Percentiles rank a stretch among this genome's conserved stretches.
phyloP scores from a whole-genome alignment of 2,113 vertebrate species.

The Natator depressus region DNA sequence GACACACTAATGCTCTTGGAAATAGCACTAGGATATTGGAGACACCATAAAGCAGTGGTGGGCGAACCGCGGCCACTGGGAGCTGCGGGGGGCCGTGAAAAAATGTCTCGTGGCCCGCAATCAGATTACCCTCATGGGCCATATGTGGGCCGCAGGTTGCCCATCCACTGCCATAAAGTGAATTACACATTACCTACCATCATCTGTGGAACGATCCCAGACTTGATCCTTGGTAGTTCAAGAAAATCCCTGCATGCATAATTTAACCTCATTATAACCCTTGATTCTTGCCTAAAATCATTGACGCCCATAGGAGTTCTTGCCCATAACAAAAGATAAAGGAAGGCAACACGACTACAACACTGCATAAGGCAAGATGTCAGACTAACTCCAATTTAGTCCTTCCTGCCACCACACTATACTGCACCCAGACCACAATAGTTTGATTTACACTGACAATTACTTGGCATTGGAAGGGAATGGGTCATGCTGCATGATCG shows the following conservation, averaged over 20 bases:
- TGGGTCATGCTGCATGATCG: not conserved
- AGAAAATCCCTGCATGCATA: not conserved
- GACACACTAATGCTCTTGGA: not conserved
- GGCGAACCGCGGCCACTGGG: too few relatives aligned
- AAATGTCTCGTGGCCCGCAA: too few relatives aligned
- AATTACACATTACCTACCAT: not conserved
- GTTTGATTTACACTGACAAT: not conserved
- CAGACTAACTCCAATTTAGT: not conserved
- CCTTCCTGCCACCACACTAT: conserved; percentile 15
- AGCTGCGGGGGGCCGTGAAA: too few relatives aligned
- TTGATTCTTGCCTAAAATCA: not conserved
- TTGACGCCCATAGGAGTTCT: not conserved
- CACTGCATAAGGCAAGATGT: not conserved
- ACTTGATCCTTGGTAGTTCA: not conserved
- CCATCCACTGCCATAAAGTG: too few relatives aligned
- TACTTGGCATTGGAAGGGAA: not conserved
- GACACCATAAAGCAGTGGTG: not conserved
- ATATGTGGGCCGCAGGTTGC: too few relatives aligned
- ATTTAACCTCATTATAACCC: not conserved
- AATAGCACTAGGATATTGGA: not conserved
- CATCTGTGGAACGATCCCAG: not conserved
- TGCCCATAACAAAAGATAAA: rapidly evolving
- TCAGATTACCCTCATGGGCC: too few relatives aligned
- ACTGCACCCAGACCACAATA: not conserved
- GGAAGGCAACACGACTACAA: not conserved